Conservation (phyloP, 2,888 invertebrate species). For the Myopa testacea region DNA sequence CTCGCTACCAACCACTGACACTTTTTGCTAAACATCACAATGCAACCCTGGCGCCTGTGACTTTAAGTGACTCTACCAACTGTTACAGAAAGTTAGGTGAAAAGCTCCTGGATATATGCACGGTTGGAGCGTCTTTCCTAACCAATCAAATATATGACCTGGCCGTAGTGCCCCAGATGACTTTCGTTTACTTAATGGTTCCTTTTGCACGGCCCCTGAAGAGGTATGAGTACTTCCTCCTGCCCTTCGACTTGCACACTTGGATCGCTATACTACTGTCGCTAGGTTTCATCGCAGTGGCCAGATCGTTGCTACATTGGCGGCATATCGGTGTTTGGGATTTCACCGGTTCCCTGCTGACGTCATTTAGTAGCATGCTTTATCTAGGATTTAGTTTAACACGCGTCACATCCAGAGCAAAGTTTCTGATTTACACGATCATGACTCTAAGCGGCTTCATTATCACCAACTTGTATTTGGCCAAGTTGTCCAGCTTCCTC, state of each 20-base stretch:
- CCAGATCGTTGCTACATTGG: background rate
- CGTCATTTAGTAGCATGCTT: slow-evolving; percentile 15
- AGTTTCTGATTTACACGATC: background rate
- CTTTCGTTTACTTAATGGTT: slow-evolving; percentile 16
- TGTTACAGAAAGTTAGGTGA: background rate
- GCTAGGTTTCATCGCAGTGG: background rate
- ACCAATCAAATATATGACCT: background rate
- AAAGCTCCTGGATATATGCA: slow-evolving; percentile 27
- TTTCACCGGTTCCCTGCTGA: slow-evolving; percentile 9
- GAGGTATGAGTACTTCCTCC: slow-evolving; percentile 6
- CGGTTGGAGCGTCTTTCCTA: background rate
- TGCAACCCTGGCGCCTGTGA: slow-evolving; percentile 13
- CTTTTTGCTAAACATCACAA: slow-evolving; percentile 31
- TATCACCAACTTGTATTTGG: slow-evolving; percentile 36
- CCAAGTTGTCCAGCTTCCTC: slow-evolving; percentile 36
- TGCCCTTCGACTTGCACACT: slow-evolving; percentile 21
- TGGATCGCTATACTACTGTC: slow-evolving; percentile 26
- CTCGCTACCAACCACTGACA: background rate
- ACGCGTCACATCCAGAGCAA: background rate
- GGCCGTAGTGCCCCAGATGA: slow-evolving; percentile 12
- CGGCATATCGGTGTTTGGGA: background rate
- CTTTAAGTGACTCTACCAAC: slow-evolving; percentile 20
- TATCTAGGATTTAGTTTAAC: slow-evolving; percentile 19
- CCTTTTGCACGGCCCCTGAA: slow-evolving; percentile 11
- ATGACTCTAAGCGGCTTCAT: slow-evolving; percentile 31